phyloP scores from a whole-genome alignment of 1,140 invertebrate genomes.

The Orius laevigatus region DNA sequence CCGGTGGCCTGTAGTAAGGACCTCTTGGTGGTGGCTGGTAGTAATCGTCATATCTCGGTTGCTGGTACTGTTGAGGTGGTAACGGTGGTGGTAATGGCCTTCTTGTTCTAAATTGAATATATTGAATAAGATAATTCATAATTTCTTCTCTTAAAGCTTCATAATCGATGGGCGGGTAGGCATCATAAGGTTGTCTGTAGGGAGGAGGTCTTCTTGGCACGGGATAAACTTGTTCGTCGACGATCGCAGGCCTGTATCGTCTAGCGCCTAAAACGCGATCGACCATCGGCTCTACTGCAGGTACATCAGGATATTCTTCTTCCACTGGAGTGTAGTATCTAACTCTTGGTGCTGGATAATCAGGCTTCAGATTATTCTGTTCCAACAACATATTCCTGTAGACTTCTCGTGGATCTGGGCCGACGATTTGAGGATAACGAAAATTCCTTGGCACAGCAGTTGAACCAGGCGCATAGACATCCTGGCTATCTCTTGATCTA shows the following conservation, averaged over 20 bases:
- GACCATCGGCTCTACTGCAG: slow-evolving; percentile 21
- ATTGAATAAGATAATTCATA: slow-evolving; percentile 22
- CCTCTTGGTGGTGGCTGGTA: not conserved
- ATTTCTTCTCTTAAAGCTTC: slow-evolving; percentile 26
- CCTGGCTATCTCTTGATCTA: slow-evolving; percentile 34
- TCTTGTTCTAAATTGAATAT: slow-evolving; percentile 18
- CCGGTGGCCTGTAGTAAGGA: not conserved
- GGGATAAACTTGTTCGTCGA: slow-evolving; percentile 26
- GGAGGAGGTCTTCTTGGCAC: slow-evolving; percentile 14
- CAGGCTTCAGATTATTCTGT: slow-evolving; percentile 14
- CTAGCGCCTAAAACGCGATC: slow-evolving; percentile 23
- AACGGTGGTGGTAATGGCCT: slow-evolving; percentile 7
- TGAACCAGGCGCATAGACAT: slow-evolving; percentile 27
- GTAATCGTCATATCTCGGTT: not conserved
- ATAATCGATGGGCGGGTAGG: slow-evolving; percentile 27
- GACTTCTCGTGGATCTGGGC: slow-evolving; percentile 11
- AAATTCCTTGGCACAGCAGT: not conserved
- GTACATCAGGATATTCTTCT: slow-evolving; percentile 19
- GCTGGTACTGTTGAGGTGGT: not conserved
- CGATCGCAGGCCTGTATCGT: slow-evolving; percentile 10
- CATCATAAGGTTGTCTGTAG: slow-evolving; percentile 26
- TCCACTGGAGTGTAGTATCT: slow-evolving; percentile 20
- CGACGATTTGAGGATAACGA: slow-evolving; percentile 2
- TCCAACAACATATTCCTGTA: slow-evolving; percentile 15
- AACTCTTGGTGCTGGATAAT: slow-evolving; percentile 4